Conservation (phyloP, 2,113 vertebrate genomes). For the Ascaphus truei region DNA sequence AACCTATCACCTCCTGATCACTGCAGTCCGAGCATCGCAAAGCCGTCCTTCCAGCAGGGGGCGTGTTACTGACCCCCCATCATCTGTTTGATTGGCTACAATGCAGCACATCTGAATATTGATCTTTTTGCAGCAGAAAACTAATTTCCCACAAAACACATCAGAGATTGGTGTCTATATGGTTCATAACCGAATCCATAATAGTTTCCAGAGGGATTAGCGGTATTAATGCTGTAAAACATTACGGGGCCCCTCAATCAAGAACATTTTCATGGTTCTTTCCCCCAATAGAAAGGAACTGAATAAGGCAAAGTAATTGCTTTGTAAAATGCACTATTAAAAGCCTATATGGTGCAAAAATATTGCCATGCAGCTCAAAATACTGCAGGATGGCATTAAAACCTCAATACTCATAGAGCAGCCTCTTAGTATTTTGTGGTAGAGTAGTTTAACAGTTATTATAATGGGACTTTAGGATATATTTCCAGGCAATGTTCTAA, state of each 20-base stretch:
- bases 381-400: neutral
- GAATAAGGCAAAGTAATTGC: neutral
- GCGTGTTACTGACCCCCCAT: neutral
- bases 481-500: neutral
- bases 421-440: neutral
- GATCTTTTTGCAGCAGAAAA: constrained; percentile 32
- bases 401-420: neutral
- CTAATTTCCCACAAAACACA: constrained; percentile 24
- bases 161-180: constrained; percentile 10
- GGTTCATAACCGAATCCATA: constrained; percentile 29
- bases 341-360: neutral
- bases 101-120: constrained; percentile 30
- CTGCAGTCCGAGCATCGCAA: too few relatives aligned
- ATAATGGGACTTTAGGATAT: neutral
- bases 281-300: neutral
- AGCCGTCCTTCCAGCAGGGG: neutral
- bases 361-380: neutral
- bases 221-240: neutral
- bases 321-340: neutral
- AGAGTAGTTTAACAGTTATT: neutral
- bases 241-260: neutral
- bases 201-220: neutral
- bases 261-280: neutral
- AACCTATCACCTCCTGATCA: too few relatives aligned
- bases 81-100: neutral